Percentiles rank a stretch among this genome's conserved stretches.
These are phyloP conservation scores for Drosophila hamatofila DNA, from an alignment of 2,888 invertebrate species.

Conservation along the genomic window DNA sequence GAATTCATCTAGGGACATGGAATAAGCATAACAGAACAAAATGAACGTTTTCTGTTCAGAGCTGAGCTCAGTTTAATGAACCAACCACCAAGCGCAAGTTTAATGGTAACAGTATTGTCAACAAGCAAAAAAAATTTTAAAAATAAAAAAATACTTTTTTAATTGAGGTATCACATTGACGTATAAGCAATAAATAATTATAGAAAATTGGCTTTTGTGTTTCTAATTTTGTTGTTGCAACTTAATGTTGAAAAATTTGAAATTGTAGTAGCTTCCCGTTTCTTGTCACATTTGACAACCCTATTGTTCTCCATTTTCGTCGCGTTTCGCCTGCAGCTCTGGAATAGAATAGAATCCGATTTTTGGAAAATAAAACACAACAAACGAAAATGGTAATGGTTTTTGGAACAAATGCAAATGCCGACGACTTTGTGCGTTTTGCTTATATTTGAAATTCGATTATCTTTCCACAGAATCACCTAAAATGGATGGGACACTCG, in stretches of 20 bases:
- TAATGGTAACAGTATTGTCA: conserved; percentile 19
- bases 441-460: conserved; percentile 20
- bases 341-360: conserved; percentile 69
- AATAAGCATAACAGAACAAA: background rate
- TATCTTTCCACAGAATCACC: conserved; percentile 73
- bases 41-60: conserved; percentile 12
- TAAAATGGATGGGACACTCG: conserved; percentile 85
- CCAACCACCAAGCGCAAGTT: conserved; percentile 16
- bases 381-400: conserved; percentile 74
- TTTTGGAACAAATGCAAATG: conserved; percentile 48
- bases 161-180: background rate
- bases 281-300: conserved; percentile 20
- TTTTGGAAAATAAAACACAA: conserved; percentile 74
- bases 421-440: conserved; percentile 3
- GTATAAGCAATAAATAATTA: background rate
- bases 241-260: background rate
- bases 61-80: conserved; percentile 6
- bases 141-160: too few relatives aligned
- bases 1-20: background rate
- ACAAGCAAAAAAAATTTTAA: background rate
- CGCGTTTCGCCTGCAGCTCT: conserved; percentile 62
- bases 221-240: background rate
- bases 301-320: conserved; percentile 58
- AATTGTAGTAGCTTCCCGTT: background rate
- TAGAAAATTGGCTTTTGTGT: background rate